phyloP scores from a whole-genome alignment of 2,797 vertebrate genomes.

The Mormyrus hasselquistii region DNA sequence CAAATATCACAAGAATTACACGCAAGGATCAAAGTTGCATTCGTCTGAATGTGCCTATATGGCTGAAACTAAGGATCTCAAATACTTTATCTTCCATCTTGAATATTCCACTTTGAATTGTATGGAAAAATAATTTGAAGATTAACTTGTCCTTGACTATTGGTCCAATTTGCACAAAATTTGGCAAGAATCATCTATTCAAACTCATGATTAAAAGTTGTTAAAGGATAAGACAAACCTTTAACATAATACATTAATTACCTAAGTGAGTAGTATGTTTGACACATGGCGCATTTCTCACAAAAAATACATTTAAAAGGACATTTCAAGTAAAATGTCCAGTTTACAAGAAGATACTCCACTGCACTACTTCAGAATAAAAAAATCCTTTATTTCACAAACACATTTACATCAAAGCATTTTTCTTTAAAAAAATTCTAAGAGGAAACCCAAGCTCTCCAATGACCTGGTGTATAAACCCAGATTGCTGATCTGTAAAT shows the following conservation, averaged over 20 bases:
- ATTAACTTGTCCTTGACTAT: background rate
- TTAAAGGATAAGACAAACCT: background rate
- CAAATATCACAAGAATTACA: background rate
- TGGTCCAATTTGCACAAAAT: background rate
- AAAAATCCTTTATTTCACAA: background rate
- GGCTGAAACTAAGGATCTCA: background rate
- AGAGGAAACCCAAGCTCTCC: background rate
- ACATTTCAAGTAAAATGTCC: background rate
- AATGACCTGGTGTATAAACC: background rate
- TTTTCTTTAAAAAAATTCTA: background rate
- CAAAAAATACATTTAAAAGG: background rate
- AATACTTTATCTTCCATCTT: background rate
- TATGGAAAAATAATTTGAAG: background rate
- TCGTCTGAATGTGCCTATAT: background rate
- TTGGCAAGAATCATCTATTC: background rate
- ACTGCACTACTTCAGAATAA: background rate
- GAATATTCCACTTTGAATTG: background rate
- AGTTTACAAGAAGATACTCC: background rate
- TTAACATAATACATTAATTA: background rate
- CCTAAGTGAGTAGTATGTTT: background rate
- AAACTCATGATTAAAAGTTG: background rate
- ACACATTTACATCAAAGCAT: background rate
- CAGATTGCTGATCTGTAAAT: background rate
- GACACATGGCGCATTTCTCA: background rate
- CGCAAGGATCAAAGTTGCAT: background rate